A percentile compares a stretch with the other conserved stretches of the same genome.
Conservation (phyloP, 2,888 invertebrate species). For the Orchesella flavescens region DNA sequence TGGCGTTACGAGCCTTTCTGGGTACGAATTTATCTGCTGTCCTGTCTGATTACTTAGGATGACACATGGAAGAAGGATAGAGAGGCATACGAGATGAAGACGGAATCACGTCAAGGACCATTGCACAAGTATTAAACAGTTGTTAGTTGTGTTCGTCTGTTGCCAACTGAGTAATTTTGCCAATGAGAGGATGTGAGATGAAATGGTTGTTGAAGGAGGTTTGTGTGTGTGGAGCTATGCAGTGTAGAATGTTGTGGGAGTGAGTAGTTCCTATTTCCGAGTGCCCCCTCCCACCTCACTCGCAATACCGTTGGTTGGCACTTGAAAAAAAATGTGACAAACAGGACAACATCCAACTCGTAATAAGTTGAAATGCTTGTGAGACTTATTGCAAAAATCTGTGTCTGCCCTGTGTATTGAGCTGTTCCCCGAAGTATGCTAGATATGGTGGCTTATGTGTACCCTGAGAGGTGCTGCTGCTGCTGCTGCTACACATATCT, state of each 20-base stretch:
- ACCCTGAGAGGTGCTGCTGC: too few relatives aligned
- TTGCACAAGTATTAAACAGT: conserved; percentile 24
- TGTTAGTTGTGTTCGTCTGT: background rate
- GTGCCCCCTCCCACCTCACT: conserved; percentile 23
- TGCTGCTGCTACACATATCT: too few relatives aligned
- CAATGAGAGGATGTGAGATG: background rate
- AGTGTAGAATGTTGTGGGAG: conserved; percentile 7
- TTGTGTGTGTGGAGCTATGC: background rate
- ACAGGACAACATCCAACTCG: background rate
- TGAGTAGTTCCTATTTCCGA: conserved; percentile 11
- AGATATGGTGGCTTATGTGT: too few relatives aligned
- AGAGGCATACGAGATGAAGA: conserved; percentile 30
- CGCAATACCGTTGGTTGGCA: background rate
- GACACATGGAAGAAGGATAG: conserved; percentile 35
- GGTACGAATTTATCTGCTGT: conserved; percentile 24
- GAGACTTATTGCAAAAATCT: conserved; percentile 1
- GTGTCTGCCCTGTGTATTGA: background rate
- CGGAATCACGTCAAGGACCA: conserved; percentile 40
- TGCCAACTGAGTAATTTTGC: conserved; percentile 16
- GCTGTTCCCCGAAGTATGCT: too few relatives aligned
- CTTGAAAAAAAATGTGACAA: conserved; percentile 17
- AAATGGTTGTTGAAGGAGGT: conserved; percentile 11
- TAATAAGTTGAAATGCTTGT: background rate
- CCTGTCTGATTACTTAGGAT: conserved; percentile 42
- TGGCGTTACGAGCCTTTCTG: too few relatives aligned